A percentile compares a stretch with the other conserved stretches of the same genome.
phyloP scores from a whole-genome alignment of 2,113 vertebrate species.

The Hepsetus odoe region DNA sequence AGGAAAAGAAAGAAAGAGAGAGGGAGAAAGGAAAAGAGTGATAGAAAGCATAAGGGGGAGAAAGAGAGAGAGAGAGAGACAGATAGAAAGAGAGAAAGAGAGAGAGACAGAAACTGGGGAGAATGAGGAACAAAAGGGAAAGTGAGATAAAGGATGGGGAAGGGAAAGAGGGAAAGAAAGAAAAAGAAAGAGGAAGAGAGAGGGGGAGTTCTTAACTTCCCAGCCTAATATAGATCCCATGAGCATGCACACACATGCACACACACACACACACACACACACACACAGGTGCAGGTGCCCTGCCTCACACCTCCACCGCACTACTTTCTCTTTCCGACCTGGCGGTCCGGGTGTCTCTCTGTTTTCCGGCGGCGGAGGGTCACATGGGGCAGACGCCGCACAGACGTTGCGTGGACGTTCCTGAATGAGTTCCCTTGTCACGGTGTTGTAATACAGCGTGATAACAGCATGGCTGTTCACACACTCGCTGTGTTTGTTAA shows the following conservation, averaged over 20 bases:
- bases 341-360: conserved; percentile 14
- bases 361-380: conserved; percentile 12
- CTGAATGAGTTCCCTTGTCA: conserved; percentile 50
- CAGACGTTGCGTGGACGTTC: conserved; percentile 61
- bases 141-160: conserved; percentile 3
- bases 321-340: conserved; percentile 15
- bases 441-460: conserved; percentile 57
- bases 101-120: conserved; percentile 2
- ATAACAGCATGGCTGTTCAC: conserved; percentile 55
- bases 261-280: too few relatives aligned
- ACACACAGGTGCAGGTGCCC: too few relatives aligned
- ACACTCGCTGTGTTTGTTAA: conserved; percentile 58
- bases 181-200: conserved; percentile 23
- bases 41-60: conserved; percentile 12
- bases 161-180: conserved; percentile 10
- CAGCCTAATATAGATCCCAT: conserved; percentile 7
- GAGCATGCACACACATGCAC: conserved; percentile 8
- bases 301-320: conserved; percentile 18
- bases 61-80: conserved; percentile 23
- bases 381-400: conserved; percentile 51
- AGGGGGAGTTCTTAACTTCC: too few relatives aligned
- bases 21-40: conserved; percentile 5
- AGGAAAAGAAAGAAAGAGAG: background rate
- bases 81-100: conserved; percentile 17
- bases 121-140: conserved; percentile 1